These are phyloP conservation scores for Corythaixoides concolor DNA, from an alignment of 2,113 vertebrate species.

Conservation along the genomic window DNA sequence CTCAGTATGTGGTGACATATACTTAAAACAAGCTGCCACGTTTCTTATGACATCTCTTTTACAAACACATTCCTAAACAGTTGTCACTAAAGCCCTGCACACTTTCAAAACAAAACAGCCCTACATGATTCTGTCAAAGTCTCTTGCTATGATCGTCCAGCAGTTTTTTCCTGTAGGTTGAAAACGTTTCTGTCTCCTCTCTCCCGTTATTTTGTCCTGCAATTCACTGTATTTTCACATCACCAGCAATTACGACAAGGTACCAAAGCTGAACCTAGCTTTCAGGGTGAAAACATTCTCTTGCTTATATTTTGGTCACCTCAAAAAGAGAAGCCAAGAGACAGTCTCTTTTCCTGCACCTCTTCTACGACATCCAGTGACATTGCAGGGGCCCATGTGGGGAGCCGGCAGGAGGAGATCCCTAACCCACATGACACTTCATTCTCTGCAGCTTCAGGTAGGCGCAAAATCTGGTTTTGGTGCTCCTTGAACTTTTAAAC, in stretches of 20 bases:
- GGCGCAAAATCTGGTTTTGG: background rate
- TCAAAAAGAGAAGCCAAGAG: background rate
- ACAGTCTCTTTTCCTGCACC: background rate
- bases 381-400: background rate
- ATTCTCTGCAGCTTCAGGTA: background rate
- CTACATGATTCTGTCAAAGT: background rate
- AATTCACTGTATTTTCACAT: background rate
- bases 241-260: background rate
- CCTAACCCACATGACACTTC: background rate
- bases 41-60: background rate
- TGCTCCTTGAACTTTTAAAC: background rate
- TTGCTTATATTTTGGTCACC: background rate
- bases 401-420: background rate
- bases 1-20: background rate
- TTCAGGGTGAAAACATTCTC: background rate
- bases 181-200: background rate
- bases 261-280: background rate
- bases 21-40: background rate
- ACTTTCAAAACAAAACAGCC: background rate
- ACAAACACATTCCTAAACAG: background rate
- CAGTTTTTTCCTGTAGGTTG: background rate
- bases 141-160: background rate
- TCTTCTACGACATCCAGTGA: background rate
- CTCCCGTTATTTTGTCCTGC: background rate
- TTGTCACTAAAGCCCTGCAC: background rate